Percentiles rank a stretch among this genome's conserved stretches.
These are phyloP conservation scores for Pteronura brasiliensis DNA, from an alignment of 2,113 vertebrate genomes.

Conservation along the genomic window DNA sequence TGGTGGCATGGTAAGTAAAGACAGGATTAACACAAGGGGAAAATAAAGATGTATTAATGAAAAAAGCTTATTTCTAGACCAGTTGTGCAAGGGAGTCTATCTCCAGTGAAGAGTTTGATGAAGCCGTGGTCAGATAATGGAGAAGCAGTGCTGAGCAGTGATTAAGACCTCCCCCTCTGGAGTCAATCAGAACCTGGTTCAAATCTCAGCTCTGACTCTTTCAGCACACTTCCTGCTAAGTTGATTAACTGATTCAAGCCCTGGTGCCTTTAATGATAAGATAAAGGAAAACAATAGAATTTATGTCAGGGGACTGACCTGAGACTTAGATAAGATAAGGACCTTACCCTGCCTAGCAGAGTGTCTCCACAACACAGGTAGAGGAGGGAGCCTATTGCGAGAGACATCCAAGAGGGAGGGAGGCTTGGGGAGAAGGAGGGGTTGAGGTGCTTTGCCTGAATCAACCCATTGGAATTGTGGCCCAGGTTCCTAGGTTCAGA, in stretches of 20 bases:
- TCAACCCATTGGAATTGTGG: background rate
- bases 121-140: background rate
- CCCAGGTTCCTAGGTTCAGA: background rate
- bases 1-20: background rate
- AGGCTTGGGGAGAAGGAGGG: rapidly evolving
- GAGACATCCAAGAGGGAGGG: background rate
- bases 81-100: background rate
- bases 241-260: background rate
- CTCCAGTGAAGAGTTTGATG: background rate
- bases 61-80: background rate
- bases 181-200: background rate
- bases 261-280: background rate
- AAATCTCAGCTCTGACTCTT: background rate
- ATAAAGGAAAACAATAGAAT: background rate
- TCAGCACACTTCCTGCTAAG: background rate
- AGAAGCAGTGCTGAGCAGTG: background rate
- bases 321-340: background rate
- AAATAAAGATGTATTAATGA: background rate
- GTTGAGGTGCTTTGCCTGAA: background rate
- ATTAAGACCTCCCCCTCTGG: background rate
- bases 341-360: background rate
- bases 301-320: background rate
- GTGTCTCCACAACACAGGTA: background rate
- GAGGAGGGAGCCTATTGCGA: background rate
- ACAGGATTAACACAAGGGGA: background rate